Evolutionary conservation across 2,113 vertebrate genomes (phyloP), one percentile per base, ranked within the genome.

Genomic region (Istiophorus platypterus): DNA sequence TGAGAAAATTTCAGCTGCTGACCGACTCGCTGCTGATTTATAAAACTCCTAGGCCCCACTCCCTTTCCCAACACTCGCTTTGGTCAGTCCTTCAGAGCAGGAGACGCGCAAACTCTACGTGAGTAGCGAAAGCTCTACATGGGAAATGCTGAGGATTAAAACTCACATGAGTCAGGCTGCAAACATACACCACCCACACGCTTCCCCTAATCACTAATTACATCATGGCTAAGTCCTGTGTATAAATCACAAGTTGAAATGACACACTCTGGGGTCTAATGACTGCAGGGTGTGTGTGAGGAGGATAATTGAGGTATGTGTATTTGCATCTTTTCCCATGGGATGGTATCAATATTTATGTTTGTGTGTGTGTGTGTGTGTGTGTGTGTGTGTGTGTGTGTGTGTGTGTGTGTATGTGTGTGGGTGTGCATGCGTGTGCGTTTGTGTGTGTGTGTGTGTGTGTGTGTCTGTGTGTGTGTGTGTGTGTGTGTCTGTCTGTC

Each of bases 141-240:
- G 83, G 86, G 89, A 90, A 89, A 85, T 41, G 1, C 42, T 15
- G 63, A 68, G 67, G 81, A 82, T 83, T 85, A 72, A 78, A 83
- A 72, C 72, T 87, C 87, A 87, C 81, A 89, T 89, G 87, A 91
- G 78, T 79, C 71, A 84, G 72, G 68, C 79, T 84, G 62, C 59
- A 45, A 81, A 89, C 52, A 56, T 73, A 90, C 86, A 82, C 86
- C 89, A 87, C 92, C 90, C 90, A 90, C 89, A 90, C 86, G 66
- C 87, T 90, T 87, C 84, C 82, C 80, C 86, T 88, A 90, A 92
- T 93, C 89, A 92, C 90, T 90, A 89, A 93, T 93, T 90, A 92
- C 82, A 92, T 89, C 88, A 87, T 86, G 88, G 88, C 85, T 78
- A 78, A 87, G 86, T 79, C 76, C 45, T 79, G 82, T 63, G 72